A percentile compares a stretch with the other conserved stretches of the same genome.
Conservation (phyloP, 1,140 invertebrate species). For the Bombus superbus region DNA sequence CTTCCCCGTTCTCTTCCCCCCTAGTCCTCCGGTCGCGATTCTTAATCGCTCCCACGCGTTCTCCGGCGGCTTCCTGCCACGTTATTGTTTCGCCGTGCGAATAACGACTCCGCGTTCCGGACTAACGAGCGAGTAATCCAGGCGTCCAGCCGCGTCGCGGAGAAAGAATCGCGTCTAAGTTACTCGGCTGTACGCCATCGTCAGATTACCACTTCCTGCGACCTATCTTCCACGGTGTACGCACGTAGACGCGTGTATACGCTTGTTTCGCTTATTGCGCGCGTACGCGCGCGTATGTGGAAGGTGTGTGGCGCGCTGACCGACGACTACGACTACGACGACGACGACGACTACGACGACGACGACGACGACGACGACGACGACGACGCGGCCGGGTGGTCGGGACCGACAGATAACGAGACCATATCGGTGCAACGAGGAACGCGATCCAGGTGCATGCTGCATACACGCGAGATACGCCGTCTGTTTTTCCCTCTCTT, state of each 20-base stretch:
- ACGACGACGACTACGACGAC: slow-evolving; percentile 7
- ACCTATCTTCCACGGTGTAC: slow-evolving; percentile 59
- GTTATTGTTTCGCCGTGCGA: slow-evolving; percentile 46
- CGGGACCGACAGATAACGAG: slow-evolving; percentile 54
- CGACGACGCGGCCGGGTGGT: slow-evolving; percentile 44
- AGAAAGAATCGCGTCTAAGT: slow-evolving; percentile 11
- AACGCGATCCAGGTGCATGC: slow-evolving; percentile 62
- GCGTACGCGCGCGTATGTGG: not conserved
- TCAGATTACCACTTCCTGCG: slow-evolving; percentile 67
- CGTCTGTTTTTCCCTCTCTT: not conserved
- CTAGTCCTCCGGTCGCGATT: not conserved
- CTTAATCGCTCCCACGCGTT: slow-evolving; percentile 38
- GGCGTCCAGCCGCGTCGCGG: slow-evolving; percentile 38
- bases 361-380: slow-evolving; percentile 2
- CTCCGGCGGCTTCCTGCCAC: slow-evolving; percentile 14
- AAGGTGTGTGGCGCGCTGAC: slow-evolving; percentile 16
- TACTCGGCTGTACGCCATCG: not conserved
- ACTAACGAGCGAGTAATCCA: slow-evolving; percentile 26
- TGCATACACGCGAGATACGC: slow-evolving; percentile 38
- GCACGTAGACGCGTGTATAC: not conserved
- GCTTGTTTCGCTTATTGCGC: not conserved
- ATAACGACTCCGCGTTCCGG: slow-evolving; percentile 31
- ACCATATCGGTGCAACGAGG: slow-evolving; percentile 53
- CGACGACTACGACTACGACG: slow-evolving; percentile 13
- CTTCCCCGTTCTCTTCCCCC: no score